Conservation (phyloP, 2,888 invertebrate genomes). For the Mallateleia sp. region DNA sequence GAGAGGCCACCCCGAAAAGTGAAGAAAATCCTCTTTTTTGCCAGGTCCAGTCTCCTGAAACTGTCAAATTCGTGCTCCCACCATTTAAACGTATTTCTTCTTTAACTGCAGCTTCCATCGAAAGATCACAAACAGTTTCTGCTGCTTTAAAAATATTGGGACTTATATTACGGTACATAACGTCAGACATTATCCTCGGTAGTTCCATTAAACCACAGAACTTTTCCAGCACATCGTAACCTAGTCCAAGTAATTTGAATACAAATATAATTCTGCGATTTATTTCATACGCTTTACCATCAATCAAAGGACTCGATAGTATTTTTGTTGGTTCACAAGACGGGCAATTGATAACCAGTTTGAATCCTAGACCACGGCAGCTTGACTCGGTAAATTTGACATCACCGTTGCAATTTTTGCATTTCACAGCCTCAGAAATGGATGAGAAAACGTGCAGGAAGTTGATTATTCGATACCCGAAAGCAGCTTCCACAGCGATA, state of each 20-base stretch:
- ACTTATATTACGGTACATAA: conserved; percentile 32
- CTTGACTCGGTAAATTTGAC: conserved; percentile 59
- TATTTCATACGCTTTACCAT: conserved; percentile 73
- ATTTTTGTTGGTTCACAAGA: conserved; percentile 29
- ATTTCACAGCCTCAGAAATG: conserved; percentile 64
- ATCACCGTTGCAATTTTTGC: conserved; percentile 64
- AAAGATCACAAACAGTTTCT: too few species aligned
- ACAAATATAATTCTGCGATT: too few species aligned
- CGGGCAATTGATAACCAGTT: conserved; percentile 39
- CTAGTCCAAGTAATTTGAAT: conserved; percentile 77
- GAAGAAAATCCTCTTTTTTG: conserved; percentile 73
- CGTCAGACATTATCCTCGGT: conserved; percentile 52
- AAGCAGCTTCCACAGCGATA: too few species aligned
- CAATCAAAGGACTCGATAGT: conserved; percentile 46
- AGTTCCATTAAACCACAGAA: conserved; percentile 19
- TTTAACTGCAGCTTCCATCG: too few species aligned
- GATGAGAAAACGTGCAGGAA: conserved; percentile 62
- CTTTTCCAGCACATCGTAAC: conserved; percentile 77
- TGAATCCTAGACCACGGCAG: conserved; percentile 63
- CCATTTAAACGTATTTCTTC: too few species aligned
- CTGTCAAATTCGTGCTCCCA: neutral
- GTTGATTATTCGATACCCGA: conserved; percentile 53
- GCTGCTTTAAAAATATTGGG: too few species aligned
- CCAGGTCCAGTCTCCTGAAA: conserved; percentile 13
- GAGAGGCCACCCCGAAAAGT: conserved; percentile 71